Base-by-base conservation (phyloP, 1,140 invertebrate species). In the Zaprionus inermis region DNA sequence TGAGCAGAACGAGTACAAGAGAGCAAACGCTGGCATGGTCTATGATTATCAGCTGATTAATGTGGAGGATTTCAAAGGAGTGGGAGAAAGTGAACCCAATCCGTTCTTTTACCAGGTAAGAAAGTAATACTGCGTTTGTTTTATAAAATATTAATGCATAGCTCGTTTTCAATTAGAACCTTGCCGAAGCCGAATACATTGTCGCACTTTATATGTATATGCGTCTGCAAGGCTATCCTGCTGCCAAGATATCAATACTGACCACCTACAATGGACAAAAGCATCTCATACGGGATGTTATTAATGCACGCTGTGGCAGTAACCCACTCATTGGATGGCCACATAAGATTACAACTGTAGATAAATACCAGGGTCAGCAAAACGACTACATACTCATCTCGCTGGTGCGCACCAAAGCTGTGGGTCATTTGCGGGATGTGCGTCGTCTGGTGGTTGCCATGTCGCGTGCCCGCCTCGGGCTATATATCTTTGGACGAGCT, bases 211-310 rank as follows among this genome's bases (percentile, higher is more conserved):
- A 98, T 91, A 99, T 99, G 98, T 99, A 98, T 91, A 99, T 99
- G 99, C 93, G 99, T 63, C 93, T 99, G 4, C 93, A 99, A 28
- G 99, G 99, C 0, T 99, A 99, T 94, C 98, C 99, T 0, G 97
- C 98, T 0, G 96, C 98, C 60, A 98, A 98, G 93, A 99, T 99
- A 69, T 99, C 98, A 14, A 99, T 99, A 80, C 92, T 99, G n/a
- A 99, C 99, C 0, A 99, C 99, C 0, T 99, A 99, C 92, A 99
- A 99, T 93, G 99, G 99, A 9, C 99, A 99, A 93, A 99, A 99
- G 92, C 98, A 99, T 93, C 94, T 99, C 18, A 97, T 99, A 32
- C 93, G 98, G 28, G 99, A 99, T 93, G 98, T 99, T 9, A 96
- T 99, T 54, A 96, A 98, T 78, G 97, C 97, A 54, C 94, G 98